Evolutionary conservation across 2,113 vertebrate species (phyloP).

Genomic region (Motacilla tschutschensis): DNA sequence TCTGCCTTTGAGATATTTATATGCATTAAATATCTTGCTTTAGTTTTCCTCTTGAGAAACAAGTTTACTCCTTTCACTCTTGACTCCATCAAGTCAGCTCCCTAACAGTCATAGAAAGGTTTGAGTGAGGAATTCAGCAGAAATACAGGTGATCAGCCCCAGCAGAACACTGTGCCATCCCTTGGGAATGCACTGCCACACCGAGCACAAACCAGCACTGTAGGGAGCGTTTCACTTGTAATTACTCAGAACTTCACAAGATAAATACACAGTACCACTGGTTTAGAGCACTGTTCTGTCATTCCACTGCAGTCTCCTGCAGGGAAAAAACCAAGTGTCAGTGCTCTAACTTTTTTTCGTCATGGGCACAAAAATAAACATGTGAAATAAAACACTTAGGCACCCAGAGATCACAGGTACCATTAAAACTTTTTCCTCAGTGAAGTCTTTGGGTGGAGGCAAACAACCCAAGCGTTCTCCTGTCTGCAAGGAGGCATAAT

Average conservation of each 20-base stretch:
- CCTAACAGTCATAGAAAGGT: background rate
- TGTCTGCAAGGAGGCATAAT: background rate
- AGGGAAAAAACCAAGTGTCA: background rate
- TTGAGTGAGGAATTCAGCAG: background rate
- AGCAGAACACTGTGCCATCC: background rate
- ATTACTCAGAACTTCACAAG: background rate
- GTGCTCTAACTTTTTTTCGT: background rate
- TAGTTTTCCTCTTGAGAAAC: background rate
- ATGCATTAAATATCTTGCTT: background rate
- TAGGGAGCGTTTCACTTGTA: background rate
- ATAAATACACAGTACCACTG: fast-evolving
- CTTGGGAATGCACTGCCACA: background rate
- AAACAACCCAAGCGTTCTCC: background rate
- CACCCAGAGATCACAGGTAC: fast-evolving
- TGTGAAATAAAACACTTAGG: background rate
- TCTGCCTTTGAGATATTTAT: background rate
- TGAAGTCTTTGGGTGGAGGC: fast-evolving
- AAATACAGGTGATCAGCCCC: background rate
- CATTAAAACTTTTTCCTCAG: background rate
- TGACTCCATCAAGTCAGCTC: background rate
- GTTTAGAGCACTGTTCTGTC: background rate
- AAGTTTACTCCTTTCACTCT: background rate
- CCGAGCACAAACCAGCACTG: no score
- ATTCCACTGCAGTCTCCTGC: background rate
- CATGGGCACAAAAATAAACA: background rate